Conservation (phyloP, 2,113 vertebrate genomes). For the Bungarus multicinctus region DNA sequence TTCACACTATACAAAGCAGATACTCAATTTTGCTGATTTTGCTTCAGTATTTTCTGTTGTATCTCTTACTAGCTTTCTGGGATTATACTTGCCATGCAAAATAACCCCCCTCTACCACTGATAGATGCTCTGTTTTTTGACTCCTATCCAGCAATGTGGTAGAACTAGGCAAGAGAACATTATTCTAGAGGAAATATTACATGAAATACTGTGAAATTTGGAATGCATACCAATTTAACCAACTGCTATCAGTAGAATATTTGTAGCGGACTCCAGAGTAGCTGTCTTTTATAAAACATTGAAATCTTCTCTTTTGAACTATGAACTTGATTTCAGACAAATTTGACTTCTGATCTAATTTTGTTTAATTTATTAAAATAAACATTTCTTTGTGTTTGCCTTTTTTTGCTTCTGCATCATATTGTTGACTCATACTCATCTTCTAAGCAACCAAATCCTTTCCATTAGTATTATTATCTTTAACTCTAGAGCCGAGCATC, state of each 20-base stretch:
- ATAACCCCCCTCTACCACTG: background rate
- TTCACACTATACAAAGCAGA: background rate
- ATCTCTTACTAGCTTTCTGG: background rate
- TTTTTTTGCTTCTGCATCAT: background rate
- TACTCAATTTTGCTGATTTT: background rate
- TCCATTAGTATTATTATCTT: background rate
- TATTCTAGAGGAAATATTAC: background rate
- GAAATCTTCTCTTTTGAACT: background rate
- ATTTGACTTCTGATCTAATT: background rate
- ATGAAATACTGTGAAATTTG: constrained; percentile 20
- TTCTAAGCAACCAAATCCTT: background rate
- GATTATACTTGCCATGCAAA: background rate
- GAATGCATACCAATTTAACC: background rate
- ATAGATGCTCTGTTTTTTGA: background rate
- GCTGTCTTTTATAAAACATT: background rate
- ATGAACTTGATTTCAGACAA: background rate
- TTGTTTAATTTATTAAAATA: background rate
- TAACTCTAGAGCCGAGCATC: background rate
- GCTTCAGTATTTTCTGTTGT: background rate
- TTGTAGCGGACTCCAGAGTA: background rate
- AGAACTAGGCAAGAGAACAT: background rate
- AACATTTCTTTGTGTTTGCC: background rate
- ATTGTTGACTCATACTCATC: background rate
- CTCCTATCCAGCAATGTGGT: background rate
- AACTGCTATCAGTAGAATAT: background rate